These are phyloP conservation scores for Stigmatopora nigra DNA, from an alignment of 2,113 vertebrate species.

Conservation along the genomic window DNA sequence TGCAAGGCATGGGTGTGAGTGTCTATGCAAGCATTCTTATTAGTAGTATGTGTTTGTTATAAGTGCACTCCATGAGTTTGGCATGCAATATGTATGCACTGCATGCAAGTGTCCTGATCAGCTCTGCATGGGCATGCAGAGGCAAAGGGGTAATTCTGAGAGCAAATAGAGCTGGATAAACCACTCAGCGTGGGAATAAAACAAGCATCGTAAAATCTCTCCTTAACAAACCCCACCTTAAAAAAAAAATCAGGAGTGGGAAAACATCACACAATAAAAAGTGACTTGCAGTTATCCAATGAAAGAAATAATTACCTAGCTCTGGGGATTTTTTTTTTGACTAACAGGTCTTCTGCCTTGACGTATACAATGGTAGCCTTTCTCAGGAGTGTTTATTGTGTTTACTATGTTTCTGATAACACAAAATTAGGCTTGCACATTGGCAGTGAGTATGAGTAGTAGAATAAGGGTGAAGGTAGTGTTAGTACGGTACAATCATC, in stretches of 20 bases:
- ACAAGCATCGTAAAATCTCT: slow-evolving; percentile 5
- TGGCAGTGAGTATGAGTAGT: slow-evolving; percentile 35
- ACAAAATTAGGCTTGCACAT: slow-evolving; percentile 20
- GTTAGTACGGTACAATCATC: slow-evolving; percentile 27
- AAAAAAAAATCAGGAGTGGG: not conserved
- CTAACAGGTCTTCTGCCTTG: not conserved
- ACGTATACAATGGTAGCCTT: not conserved
- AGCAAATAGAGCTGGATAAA: slow-evolving; percentile 19
- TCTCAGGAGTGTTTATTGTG: not conserved
- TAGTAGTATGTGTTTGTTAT: no score
- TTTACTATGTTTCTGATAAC: slow-evolving; percentile 24
- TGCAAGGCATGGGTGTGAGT: not conserved
- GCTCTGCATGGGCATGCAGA: slow-evolving; percentile 27
- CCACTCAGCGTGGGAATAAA: slow-evolving; percentile 40
- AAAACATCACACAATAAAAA: not conserved
- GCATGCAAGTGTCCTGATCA: slow-evolving; percentile 11
- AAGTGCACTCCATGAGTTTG: no score
- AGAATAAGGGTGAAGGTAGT: slow-evolving; percentile 12
- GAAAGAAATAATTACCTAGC: no score
- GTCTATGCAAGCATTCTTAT: not conserved
- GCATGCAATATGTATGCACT: not conserved
- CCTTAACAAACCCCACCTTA: not conserved
- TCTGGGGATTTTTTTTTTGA: not conserved
- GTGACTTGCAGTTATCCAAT: no score
- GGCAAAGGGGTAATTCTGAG: slow-evolving; percentile 35